phyloP scores from a whole-genome alignment of 2,888 invertebrate genomes.

The Perizoma affinitatum region DNA sequence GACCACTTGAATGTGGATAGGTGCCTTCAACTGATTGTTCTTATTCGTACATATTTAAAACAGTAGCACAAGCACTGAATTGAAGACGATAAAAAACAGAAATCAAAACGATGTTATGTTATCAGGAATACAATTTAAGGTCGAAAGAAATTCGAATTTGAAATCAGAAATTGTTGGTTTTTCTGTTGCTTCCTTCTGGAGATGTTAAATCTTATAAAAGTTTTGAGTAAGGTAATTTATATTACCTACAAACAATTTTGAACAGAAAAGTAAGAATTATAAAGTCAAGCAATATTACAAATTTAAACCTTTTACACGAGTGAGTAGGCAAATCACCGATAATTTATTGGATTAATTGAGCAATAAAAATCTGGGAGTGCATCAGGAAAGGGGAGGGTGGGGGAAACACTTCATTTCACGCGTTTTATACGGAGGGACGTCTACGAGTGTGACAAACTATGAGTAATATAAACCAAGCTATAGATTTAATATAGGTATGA shows the following conservation, averaged over 20 bases:
- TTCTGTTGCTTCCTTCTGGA: no score
- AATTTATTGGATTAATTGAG: slow-evolving; percentile 73
- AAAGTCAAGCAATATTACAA: slow-evolving; percentile 44
- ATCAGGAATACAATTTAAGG: no score
- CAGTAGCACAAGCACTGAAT: no score
- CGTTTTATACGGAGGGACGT: slow-evolving; percentile 68
- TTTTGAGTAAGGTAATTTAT: no score
- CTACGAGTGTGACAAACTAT: slow-evolving; percentile 35
- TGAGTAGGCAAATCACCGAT: slow-evolving; percentile 56
- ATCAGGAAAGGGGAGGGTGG: slow-evolving; percentile 50
- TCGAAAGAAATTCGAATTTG: no score
- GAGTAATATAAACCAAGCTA: slow-evolving; percentile 46
- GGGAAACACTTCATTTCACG: slow-evolving; percentile 82
- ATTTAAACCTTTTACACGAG: slow-evolving; percentile 50
- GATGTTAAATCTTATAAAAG: no score
- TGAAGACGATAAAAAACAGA: no score
- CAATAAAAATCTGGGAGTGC: slow-evolving; percentile 70
- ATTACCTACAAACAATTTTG: not conserved
- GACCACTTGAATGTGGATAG: slow-evolving; percentile 49
- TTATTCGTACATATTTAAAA: no score
- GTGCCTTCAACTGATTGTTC: slow-evolving; percentile 10
- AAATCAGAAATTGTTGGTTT: no score
- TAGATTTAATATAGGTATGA: not conserved
- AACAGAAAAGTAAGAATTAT: not conserved
- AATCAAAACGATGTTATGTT: no score